Evolutionary conservation across 2,888 invertebrate species (phyloP), one percentile per base, ranked within the genome.

Genomic region (Folsomia manolachei): DNA sequence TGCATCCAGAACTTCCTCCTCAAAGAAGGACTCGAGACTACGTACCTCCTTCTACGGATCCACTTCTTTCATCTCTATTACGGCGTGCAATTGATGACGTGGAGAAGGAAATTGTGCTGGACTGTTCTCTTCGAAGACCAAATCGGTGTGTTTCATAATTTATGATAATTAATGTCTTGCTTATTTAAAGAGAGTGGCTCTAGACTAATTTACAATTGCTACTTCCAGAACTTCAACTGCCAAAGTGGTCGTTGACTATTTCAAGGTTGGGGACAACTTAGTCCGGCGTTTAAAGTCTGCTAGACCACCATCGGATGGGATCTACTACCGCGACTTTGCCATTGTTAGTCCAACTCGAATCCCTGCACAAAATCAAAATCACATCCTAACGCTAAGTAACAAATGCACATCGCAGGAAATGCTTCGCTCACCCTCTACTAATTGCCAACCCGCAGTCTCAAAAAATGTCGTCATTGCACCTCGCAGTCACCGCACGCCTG

Each of bases 1-100:
- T 80, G 21, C 77, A 76, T 63, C 75, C 78, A n/a, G 76, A 77
- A 53, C 64, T 76, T 63, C 76, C 79, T 27, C 71, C 75, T 65
- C 77, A 72, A 60, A 61, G 72, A 56, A 65, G 75, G 26, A 75
- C 78, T 1, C 76, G 71, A 65, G 71, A 73, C 63, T 79, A 79
- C 51, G 74, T 78, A 52, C 78, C 77, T 18, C 77, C 78, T 2
- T 74, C 70, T 39, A 70, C 75, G 18, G 78, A 80, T 71, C 79
- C 80, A 18, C 78, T 76, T 69, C 75, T 79, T 63, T 75, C 75
- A 1, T 78, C 78, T 1, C 68, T 80, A 9, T 75, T 79, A 26
- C 77, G 77, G 69, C 4, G 39, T 4, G 78, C 79, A 11, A 75
- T 79, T 25, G 78, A 78, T 26, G 78, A 79, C 60, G 78, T 77